Base-by-base conservation (phyloP, 2,797 vertebrate species). In the Aphelocoma californica region DNA sequence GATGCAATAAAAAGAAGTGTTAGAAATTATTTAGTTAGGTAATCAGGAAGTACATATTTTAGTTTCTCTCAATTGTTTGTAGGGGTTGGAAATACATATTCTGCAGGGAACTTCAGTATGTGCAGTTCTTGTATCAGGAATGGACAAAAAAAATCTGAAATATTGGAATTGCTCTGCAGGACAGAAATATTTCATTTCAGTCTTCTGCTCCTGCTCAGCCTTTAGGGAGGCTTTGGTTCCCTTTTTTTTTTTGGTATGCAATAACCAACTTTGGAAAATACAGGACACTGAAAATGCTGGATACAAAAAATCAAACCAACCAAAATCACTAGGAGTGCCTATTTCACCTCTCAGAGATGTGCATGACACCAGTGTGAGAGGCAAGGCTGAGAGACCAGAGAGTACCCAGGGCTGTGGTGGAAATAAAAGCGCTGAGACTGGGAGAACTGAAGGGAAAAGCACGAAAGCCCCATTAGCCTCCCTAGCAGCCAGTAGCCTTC, bases 351-450 rank as follows among this genome's bases (percentile, higher is more conserved):
- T 58, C 51, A 65, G 48, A 74, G 21, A 45, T 67, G 29, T 65
- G 15, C n/a, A 24, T 34, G 36, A 38, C 26, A 84, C 2, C 0
- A 0, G 19, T 47, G 16, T 25, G 48, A 73, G 79, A 81, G 48
- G 51, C 42, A 53, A 31, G 23, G 3, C 79, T 77, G 71, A 67
- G 45, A 84, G 17, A 24, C 14, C 47, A 70, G 51, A 58, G 13
- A 32, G 12, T 14, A 50, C 10, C 14, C 38, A 34, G 34, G 31
- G 6, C 23, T 84, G 11, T 51, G 18, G 26, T 67, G 53, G 32
- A 50, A 82, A 45, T 50, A 53, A 10, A 53, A 20, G 16, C 42
- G 12, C 42, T 71, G 34, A 64, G 17, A 40, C 21, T 69, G 14
- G 8, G 6, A 78, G 7, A 86, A 61, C 20, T 26, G 28, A 69